A percentile compares a stretch with the other conserved stretches of the same genome.
Evolutionary conservation across 2,888 invertebrate species (phyloP).

Genomic region (Brassicogethes aeneus): DNA sequence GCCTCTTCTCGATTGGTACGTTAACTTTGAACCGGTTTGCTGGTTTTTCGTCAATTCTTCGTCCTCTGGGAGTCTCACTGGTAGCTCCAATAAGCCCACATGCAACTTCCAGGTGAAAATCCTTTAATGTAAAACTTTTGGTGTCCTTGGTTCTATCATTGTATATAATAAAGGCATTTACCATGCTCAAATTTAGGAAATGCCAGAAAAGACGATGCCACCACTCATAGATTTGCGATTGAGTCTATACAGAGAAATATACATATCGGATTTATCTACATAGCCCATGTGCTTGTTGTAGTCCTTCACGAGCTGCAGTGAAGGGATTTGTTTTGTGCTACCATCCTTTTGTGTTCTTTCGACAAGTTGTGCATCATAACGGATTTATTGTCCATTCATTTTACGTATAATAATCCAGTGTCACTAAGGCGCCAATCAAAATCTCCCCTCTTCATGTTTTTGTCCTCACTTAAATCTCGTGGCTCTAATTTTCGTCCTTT

Average conservation of each 20-base stretch:
- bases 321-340: constrained; percentile 5
- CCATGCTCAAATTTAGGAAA: constrained; percentile 9
- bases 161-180: constrained; percentile 8
- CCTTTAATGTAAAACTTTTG: background rate
- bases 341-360: constrained; percentile 9
- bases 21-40: background rate
- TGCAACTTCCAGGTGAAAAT: background rate
- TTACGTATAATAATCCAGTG: constrained; percentile 4
- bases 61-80: background rate
- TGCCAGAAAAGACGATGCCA: constrained; percentile 10
- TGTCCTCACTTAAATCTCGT: constrained; percentile 14
- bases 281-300: too few species aligned
- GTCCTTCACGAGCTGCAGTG: too few species aligned
- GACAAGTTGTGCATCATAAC: too few species aligned
- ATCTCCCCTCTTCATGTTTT: constrained; percentile 19
- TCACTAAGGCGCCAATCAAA: constrained; percentile 17
- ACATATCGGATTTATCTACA: constrained; percentile 7
- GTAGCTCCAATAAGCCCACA: background rate
- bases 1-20: background rate
- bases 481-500: constrained; percentile 18
- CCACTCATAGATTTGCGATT: constrained; percentile 4
- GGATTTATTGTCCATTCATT: constrained; percentile 10
- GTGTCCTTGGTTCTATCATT: background rate
- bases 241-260: background rate
- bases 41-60: background rate